Evolutionary conservation across 2,797 vertebrate species (phyloP).

Genomic region (Muscicapa comitata): DNA sequence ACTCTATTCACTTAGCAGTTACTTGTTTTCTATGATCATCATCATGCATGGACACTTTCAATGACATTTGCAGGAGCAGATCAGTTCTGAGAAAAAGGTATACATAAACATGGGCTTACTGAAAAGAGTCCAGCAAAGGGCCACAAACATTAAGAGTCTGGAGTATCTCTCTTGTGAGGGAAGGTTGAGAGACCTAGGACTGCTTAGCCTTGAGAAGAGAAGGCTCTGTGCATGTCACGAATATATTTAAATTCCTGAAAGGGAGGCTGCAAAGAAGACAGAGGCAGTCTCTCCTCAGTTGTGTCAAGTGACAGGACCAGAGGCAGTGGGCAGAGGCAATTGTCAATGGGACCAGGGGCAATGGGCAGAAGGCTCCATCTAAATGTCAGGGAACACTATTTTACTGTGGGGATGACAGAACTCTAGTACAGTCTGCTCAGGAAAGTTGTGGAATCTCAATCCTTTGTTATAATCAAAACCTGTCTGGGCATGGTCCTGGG

Average conservation of each 20-base stretch:
- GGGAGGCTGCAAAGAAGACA: background rate
- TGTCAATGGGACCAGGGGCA: no score
- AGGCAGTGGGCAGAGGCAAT: background rate
- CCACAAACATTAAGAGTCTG: background rate
- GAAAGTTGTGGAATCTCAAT: background rate
- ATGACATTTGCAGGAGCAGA: background rate
- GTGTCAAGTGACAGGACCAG: background rate
- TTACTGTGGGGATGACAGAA: background rate
- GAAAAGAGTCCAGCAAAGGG: background rate
- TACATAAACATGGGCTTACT: no score
- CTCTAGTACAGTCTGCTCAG: background rate
- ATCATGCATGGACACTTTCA: background rate
- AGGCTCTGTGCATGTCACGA: accelerated
- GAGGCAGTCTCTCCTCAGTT: background rate
- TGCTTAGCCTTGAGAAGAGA: background rate
- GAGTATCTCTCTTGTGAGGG: background rate
- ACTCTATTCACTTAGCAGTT: background rate
- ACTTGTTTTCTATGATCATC: background rate
- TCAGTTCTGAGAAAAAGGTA: background rate
- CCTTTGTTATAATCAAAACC: background rate
- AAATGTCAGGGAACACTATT: background rate
- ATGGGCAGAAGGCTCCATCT: background rate
- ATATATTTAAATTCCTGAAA: background rate
- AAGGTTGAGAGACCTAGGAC: background rate
- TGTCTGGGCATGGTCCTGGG: background rate